Conservation (phyloP, 2,113 vertebrate genomes). For the Seriola rivoliana region DNA sequence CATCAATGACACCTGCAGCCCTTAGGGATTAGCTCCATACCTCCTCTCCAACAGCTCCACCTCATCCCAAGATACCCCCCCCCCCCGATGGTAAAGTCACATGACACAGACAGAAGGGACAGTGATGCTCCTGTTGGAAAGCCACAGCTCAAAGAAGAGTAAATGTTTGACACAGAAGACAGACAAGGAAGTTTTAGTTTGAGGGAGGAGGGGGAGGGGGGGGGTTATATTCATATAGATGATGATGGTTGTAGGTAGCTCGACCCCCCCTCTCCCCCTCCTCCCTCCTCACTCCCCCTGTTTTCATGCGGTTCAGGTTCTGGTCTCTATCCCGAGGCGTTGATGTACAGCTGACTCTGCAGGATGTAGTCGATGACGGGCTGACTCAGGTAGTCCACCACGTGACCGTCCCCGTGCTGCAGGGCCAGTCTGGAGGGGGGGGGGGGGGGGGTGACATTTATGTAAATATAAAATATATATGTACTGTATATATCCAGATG, state of each 20-base stretch:
- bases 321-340: constrained; percentile 90
- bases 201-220: not conserved
- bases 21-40: not conserved
- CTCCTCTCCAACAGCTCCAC: not conserved
- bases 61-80: constrained; percentile 22
- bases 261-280: not conserved
- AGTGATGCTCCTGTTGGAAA: constrained; percentile 69
- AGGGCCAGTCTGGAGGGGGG: constrained; percentile 89
- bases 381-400: constrained; percentile 96
- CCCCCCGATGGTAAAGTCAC: constrained; percentile 69
- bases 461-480: too few relatives aligned
- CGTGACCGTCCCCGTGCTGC: constrained; percentile 97
- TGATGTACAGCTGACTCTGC: constrained; percentile 99
- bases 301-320: constrained; percentile 22
- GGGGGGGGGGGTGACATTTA: not conserved
- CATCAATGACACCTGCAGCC: constrained; percentile 21
- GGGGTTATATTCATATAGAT: constrained; percentile 18
- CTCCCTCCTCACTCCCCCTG: not conserved
- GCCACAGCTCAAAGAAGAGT: constrained; percentile 75
- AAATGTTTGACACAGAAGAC: constrained; percentile 80
- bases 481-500: too few relatives aligned
- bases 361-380: constrained; percentile 99
- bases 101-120: constrained; percentile 77
- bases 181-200: constrained; percentile 67
- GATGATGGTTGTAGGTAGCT: constrained; percentile 10